These are phyloP conservation scores for Vesta saturnalis DNA, from an alignment of 2,888 invertebrate genomes.

Conservation along the genomic window DNA sequence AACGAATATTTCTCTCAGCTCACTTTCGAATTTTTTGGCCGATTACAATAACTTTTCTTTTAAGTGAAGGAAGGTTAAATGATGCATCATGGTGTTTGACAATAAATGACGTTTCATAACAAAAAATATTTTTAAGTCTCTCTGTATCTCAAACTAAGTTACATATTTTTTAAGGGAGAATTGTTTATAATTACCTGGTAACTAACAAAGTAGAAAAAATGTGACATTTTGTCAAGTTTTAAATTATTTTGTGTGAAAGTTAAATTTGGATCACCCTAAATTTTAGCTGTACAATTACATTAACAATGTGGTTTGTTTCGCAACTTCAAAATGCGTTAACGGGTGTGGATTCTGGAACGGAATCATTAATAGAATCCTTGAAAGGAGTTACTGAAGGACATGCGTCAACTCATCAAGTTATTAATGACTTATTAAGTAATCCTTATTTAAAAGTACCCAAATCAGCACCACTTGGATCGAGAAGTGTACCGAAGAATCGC, in stretches of 20 bases:
- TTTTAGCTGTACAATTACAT: background rate
- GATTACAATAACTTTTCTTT: too few relatives aligned
- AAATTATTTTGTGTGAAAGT: background rate
- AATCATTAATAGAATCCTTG: background rate
- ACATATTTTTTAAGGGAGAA: too few relatives aligned
- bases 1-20: too few relatives aligned
- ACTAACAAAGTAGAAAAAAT: background rate
- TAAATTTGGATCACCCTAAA: background rate
- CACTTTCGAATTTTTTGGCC: too few relatives aligned
- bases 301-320: conserved; percentile 4
- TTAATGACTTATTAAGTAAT: background rate
- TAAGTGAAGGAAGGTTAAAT: too few relatives aligned
- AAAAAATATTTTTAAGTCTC: too few relatives aligned
- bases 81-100: too few relatives aligned
- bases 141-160: too few relatives aligned
- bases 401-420: background rate
- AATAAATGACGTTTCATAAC: too few relatives aligned
- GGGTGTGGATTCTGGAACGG: background rate
- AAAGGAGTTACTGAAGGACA: background rate
- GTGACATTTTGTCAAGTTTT: background rate
- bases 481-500: background rate
- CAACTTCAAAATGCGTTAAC: conserved; percentile 4
- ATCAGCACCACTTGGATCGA: background rate
- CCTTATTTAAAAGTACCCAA: background rate
- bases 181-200: too few relatives aligned